Base-by-base conservation (phyloP, 1,140 invertebrate species). In the Solenopsis invicta region DNA sequence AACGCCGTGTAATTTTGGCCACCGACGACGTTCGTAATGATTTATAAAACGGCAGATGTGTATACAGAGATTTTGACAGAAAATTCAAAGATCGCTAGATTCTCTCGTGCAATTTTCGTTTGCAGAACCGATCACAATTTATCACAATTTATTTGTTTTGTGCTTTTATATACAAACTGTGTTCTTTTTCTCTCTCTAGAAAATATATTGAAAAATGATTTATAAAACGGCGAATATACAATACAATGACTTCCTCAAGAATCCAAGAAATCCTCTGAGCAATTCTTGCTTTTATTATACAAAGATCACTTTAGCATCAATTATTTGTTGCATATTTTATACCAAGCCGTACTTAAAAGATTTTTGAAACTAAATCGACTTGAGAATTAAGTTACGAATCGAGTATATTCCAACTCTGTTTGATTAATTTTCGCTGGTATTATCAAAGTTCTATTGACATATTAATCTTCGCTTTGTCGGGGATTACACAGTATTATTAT, bases 1-100 rank as follows among this genome's bases (percentile, higher is more conserved):
- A 64, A 41, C 64, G 85, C 29, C 52, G 37, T 72, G 80, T 71
- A 62, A 52, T 72, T 81, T 85, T 72, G 74, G 59, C 41, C 34
- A 48, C 24, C 59, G 48, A 72, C 61, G 74, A 80, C 75, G 76
- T 69, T 69, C 29, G 82, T 75, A 84, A 84, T 84, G 80, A 84
- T 84, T 84, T 75, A 84, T 84, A 84, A 75, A 84, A 84, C 80
- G 80, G 18, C 54, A 29, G 29, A 64, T 41, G 29, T 74, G 54
- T 61, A 24, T 12, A 45, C 37, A 41, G 48, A 71, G 78, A 82
- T 75, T 48, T 61, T 41, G 16, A 41, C 21, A 37, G 9, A n/a
- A 71, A 82, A 61, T 82, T 54, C 24, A n/a, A 50, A 69, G 66
- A 81, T 71, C 34, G 77, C 77, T 41, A 24, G 34, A 81, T 24